A percentile compares a stretch with the other conserved stretches of the same genome.
phyloP scores from a whole-genome alignment of 2,888 invertebrate species.

The Drosophila aldrichi region DNA sequence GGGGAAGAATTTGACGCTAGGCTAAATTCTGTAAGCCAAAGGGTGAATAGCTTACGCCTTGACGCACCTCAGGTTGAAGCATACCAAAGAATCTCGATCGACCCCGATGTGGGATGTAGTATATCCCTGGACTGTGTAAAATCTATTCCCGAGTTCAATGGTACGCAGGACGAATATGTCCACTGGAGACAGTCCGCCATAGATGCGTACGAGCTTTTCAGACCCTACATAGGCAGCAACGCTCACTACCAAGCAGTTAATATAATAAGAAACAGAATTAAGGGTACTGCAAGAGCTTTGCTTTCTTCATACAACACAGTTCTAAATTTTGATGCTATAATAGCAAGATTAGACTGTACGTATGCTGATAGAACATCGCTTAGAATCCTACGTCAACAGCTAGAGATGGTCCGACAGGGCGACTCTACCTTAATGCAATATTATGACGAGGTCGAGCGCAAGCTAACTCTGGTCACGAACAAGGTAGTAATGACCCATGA shows the following conservation, averaged over 20 bases:
- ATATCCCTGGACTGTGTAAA: neutral
- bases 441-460: too few species aligned
- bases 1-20: neutral
- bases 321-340: neutral
- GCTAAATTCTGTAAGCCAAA: neutral
- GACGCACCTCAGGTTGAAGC: neutral
- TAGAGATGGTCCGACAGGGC: too few species aligned
- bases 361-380: conserved; percentile 3
- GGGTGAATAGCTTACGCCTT: neutral
- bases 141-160: neutral
- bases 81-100: neutral
- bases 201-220: conserved; percentile 2
- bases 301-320: neutral
- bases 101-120: neutral
- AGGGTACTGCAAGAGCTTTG: neutral
- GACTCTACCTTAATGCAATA: too few species aligned
- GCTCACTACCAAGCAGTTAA: conserved; percentile 3
- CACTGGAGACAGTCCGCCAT: conserved; percentile 4
- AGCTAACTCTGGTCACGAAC: conserved; percentile 6
- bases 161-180: conserved; percentile 3
- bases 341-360: neutral
- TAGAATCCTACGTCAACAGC: neutral
- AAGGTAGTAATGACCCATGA: conserved; percentile 1
- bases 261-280: conserved; percentile 2
- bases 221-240: conserved; percentile 5